Evolutionary conservation across 2,113 vertebrate species (phyloP), one percentile per base, ranked within the genome.

Genomic region (Alethe diademata): DNA sequence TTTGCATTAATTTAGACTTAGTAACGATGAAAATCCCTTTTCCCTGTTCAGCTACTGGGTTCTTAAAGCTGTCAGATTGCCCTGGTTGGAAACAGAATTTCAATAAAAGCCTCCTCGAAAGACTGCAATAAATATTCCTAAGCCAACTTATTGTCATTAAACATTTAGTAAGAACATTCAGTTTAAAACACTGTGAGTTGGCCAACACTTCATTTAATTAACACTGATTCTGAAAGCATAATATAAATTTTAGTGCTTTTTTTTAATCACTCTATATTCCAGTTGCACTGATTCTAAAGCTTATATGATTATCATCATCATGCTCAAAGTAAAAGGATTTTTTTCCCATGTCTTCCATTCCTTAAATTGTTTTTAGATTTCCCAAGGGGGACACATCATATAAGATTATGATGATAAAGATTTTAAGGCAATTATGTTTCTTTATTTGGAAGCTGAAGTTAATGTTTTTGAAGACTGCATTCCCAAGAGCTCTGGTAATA

Each of bases 311-410:
- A 97, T 96, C 95, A 97, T 95, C 91, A 93, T 88, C 86, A 42
- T 84, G 57, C 88, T 96, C 82, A 95, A 96, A 97, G 69, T 94
- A 96, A 96, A 97, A 96, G 73, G 88, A 91, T 86, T 96, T 86
- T 86, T 95, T 81, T 38, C 83, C 88, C 78, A 31, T 93, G 51
- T 66, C 54, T 96, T 88, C 78, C 56, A 94, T 96, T 95, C 88
- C 72, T 96, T 94, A 96, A 96, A 96, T 92, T 95, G 88, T 96
- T 95, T 97, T 97, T 88, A 96, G 64, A 97, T 97, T 97, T 97
- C 96, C 91, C 96, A 89, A 58, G 79, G 81, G 94, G 81, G 71
- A 78, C 26, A 89, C 88, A 87, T 28, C 92, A 25, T 83, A 36
- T 51, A 93, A 95, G 79, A 94, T 96, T 95, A 96, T 70, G 51